Base-by-base conservation (phyloP, 2,113 vertebrate species). In the Vidua macroura region DNA sequence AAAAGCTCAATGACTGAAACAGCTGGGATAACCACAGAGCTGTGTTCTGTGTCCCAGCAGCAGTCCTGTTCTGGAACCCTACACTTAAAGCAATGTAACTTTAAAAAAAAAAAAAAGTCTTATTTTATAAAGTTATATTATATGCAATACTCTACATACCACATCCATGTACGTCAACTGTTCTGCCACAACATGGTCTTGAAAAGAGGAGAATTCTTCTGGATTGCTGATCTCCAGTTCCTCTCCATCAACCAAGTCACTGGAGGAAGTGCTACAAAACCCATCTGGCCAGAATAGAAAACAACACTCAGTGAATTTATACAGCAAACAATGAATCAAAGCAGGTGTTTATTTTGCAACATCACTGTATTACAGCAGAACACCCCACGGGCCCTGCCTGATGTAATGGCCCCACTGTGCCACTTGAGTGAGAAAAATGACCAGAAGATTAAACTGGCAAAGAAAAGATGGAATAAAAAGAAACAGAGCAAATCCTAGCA, bases 101-200 rank as follows among this genome's bases (percentile, higher is more conserved):
- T 30, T 1, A 9, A 41, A 41, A 13, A n/a, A 6, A 76, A 17
- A 15, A 11, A 37, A 0, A 24, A 2, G 35, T 62, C 37, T n/a
- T 63, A 8, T 66, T 76, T 58, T 59, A 58, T 44, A 1, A 52
- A 62, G n/a, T 53, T 62, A 3, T 30, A 28, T 33, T 60, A 39
- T 27, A 35, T 43, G 35, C 18, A 69, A 31, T 37, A 33, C 16
- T 80, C 41, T 83, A 96, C 98, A 72, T 97, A 99, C 99, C 7
- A 99, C 99, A 33, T 99, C 99, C 99, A 99, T 99, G 90, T 99
- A 99, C 25, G 99, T 99, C 95, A 99, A 96, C 96, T 99, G 99
- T 94, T 99, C 99, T 0, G 99, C 99, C 96, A 99, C 99, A 15
- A 99, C 95, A 16, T 99, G 98, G 8, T 98, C 97, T 1, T 98